Evolutionary conservation across 2,797 vertebrate genomes (phyloP).

Genomic region (Telmatherina bonti): DNA sequence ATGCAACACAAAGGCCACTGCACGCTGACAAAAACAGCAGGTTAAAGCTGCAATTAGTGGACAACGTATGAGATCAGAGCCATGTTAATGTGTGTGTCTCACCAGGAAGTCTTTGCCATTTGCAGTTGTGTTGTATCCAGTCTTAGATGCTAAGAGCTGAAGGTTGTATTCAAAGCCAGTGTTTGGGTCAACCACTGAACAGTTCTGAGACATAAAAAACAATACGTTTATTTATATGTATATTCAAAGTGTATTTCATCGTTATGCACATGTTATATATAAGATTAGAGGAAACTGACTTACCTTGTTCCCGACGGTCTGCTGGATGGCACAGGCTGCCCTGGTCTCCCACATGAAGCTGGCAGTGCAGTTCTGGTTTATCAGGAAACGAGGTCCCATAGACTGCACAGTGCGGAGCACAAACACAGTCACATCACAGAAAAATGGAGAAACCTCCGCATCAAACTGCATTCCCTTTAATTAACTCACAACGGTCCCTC

Average conservation of each 20-base stretch:
- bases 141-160: conserved; percentile 78
- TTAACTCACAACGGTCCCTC: conserved; percentile 83
- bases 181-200: conserved; percentile 89
- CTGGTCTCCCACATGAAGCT: conserved; percentile 93
- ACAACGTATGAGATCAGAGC: too few relatives aligned
- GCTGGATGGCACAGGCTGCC: conserved; percentile 90
- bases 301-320: conserved; percentile 83
- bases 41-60: not conserved
- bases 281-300: conserved; percentile 28
- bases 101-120: conserved; percentile 89
- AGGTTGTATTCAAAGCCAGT: conserved; percentile 92
- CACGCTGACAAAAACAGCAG: not conserved
- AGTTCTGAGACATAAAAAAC: conserved; percentile 80
- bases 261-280: not conserved
- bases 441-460: not conserved
- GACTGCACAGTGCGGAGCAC: conserved; percentile 73
- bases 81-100: conserved; percentile 36
- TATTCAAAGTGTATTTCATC: not conserved
- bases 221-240: not conserved
- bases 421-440: conserved; percentile 14
- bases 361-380: conserved; percentile 87
- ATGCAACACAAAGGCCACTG: too few relatives aligned
- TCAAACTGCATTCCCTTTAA: rapidly evolving
- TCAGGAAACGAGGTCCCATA: conserved; percentile 86
- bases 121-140: conserved; percentile 77